phyloP scores from a whole-genome alignment of 2,888 invertebrate genomes.

The Cataglyphis cursor region DNA sequence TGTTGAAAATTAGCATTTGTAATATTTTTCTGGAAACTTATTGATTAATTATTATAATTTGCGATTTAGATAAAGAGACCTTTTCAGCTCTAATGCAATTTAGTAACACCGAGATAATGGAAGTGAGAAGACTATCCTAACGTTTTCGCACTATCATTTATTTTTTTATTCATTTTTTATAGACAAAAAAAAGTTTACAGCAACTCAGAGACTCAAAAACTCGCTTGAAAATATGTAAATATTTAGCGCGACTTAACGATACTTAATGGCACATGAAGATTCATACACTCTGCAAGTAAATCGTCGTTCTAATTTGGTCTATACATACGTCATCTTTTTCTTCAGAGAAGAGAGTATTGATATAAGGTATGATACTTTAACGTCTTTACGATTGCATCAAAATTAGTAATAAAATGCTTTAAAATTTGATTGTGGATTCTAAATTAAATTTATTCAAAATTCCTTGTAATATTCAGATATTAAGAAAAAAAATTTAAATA shows the following conservation, averaged over 20 bases:
- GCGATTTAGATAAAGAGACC: not conserved
- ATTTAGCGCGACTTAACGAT: constrained; percentile 65
- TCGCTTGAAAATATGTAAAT: constrained; percentile 50
- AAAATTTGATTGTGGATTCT: not conserved
- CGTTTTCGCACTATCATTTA: constrained; percentile 70
- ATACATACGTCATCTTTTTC: not conserved
- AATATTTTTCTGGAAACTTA: constrained; percentile 1
- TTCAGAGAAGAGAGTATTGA: not conserved
- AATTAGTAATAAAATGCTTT: constrained; percentile 5
- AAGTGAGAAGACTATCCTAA: constrained; percentile 56
- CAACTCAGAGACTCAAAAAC: constrained; percentile 56
- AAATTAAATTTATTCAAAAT: constrained; percentile 3
- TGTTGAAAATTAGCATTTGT: not conserved
- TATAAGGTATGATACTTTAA: not conserved
- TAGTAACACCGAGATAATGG: constrained; percentile 54
- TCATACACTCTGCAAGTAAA: constrained; percentile 52
- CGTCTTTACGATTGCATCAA: not conserved
- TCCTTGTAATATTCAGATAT: not conserved
- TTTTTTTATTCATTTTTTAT: constrained; percentile 54
- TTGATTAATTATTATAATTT: constrained; percentile 14
- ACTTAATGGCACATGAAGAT: constrained; percentile 75
- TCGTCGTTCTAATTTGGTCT: constrained; percentile 19
- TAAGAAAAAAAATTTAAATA: constrained; percentile 12
- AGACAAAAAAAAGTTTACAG: constrained; percentile 72
- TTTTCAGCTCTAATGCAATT: constrained; percentile 30